Conservation (phyloP, 1,140 invertebrate species). For the Littorina saxatilis region DNA sequence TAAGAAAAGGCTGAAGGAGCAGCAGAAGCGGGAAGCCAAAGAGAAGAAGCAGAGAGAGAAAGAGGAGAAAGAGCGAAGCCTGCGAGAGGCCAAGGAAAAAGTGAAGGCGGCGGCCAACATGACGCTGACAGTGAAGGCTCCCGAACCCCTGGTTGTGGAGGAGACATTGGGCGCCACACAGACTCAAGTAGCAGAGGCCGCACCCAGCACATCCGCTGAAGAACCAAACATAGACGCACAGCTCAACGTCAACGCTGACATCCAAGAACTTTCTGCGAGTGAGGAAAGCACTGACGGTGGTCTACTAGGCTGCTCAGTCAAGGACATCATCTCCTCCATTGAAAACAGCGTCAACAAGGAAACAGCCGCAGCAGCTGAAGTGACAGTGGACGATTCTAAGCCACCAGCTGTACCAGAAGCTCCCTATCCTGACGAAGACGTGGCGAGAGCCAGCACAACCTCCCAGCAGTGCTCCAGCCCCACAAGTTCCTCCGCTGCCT, state of each 20-base stretch:
- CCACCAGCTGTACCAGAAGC: slow-evolving; percentile 1
- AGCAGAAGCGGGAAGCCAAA: slow-evolving; percentile 33
- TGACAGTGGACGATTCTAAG: neutral
- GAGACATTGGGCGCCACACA: neutral
- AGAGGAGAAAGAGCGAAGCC: neutral
- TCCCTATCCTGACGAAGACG: slow-evolving; percentile 28
- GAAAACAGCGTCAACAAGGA: neutral
- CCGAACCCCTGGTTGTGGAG: neutral
- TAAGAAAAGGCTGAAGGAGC: slow-evolving; percentile 30
- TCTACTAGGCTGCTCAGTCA: neutral
- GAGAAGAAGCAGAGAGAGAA: slow-evolving; percentile 29
- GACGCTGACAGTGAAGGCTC: neutral
- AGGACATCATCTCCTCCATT: slow-evolving; percentile 30
- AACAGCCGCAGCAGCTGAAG: neutral
- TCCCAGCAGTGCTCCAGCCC: neutral
- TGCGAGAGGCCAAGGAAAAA: neutral
- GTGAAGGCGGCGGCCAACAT: neutral
- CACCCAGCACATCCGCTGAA: neutral
- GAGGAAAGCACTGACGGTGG: neutral
- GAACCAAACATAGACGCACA: neutral
- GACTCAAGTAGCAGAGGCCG: neutral
- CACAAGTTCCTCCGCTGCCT: neutral
- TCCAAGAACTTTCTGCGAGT: too few species aligned
- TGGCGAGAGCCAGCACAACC: neutral
- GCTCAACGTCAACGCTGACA: neutral